phyloP scores from a whole-genome alignment of 2,888 invertebrate genomes.

The Erebia epiphron region DNA sequence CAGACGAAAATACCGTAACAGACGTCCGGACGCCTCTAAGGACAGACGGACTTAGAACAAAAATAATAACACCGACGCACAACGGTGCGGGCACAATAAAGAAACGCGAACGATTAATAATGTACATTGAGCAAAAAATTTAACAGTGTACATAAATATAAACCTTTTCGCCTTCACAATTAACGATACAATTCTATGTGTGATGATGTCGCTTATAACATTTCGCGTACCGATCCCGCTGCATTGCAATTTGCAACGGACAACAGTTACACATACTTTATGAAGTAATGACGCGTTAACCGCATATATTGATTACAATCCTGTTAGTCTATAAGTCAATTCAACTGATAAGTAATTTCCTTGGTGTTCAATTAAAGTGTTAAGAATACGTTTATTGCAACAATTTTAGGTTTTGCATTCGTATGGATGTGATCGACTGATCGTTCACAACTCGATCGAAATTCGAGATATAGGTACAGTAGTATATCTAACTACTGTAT shows the following conservation, averaged over 20 bases:
- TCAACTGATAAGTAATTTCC: slow-evolving; percentile 14
- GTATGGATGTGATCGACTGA: too few relatives aligned
- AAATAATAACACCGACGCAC: slow-evolving; percentile 41
- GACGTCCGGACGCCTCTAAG: slow-evolving; percentile 37
- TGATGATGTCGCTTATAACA: background rate
- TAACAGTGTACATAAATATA: slow-evolving; percentile 1
- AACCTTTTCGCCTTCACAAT: background rate
- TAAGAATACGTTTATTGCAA: background rate
- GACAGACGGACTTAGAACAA: slow-evolving; percentile 36
- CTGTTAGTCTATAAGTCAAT: slow-evolving; percentile 17
- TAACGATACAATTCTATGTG: slow-evolving; percentile 12
- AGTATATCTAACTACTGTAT: too few relatives aligned
- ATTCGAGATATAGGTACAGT: background rate
- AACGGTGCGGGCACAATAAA: slow-evolving; percentile 39
- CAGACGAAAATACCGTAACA: slow-evolving; percentile 30
- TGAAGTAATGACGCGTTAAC: slow-evolving; percentile 23
- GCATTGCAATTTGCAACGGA: slow-evolving; percentile 28
- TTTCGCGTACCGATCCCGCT: background rate
- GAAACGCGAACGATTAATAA: slow-evolving; percentile 30
- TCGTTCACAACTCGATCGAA: background rate
- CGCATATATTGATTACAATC: slow-evolving; percentile 17
- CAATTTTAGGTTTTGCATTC: background rate
- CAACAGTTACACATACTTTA: slow-evolving; percentile 30
- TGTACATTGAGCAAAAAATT: slow-evolving; percentile 10
- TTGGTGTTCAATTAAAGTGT: slow-evolving; percentile 6